Percentiles rank a stretch among this genome's conserved stretches.
phyloP scores from a whole-genome alignment of 2,797 vertebrate genomes.

The Apogon hyalosoma region DNA sequence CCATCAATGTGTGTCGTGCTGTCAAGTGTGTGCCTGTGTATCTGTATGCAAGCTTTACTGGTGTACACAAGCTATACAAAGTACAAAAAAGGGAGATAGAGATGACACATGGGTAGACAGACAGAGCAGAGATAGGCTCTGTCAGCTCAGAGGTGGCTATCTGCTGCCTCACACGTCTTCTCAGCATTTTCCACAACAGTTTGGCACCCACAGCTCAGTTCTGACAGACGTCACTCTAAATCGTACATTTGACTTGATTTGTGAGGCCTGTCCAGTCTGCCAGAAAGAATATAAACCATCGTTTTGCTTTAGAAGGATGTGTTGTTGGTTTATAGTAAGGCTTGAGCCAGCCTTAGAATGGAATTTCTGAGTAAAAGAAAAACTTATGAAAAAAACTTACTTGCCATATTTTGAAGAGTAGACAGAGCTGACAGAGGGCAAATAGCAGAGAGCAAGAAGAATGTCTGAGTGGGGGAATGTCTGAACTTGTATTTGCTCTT shows the following conservation, averaged over 20 bases:
- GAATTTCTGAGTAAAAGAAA: not conserved
- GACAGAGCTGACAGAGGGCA: slow-evolving; percentile 12
- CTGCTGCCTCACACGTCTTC: slow-evolving; percentile 51
- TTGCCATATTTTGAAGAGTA: slow-evolving; percentile 5
- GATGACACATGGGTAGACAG: slow-evolving; percentile 53
- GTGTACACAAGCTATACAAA: slow-evolving; percentile 20
- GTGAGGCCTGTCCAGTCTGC: slow-evolving; percentile 24
- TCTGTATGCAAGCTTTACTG: slow-evolving; percentile 15
- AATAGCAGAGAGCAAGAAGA: not conserved
- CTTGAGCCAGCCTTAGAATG: not conserved
- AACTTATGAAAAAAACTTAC: not conserved
- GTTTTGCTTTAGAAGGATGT: slow-evolving; percentile 3
- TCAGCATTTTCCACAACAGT: slow-evolving; percentile 46
- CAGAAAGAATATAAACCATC: slow-evolving; percentile 19
- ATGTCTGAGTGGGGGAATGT: not conserved
- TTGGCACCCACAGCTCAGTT: slow-evolving; percentile 39
- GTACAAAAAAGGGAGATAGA: slow-evolving; percentile 33
- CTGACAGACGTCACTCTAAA: slow-evolving; percentile 62
- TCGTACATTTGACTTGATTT: slow-evolving; percentile 40
- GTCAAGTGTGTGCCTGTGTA: slow-evolving; percentile 20
- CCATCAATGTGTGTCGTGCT: slow-evolving; percentile 16
- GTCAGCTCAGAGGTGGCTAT: slow-evolving; percentile 67
- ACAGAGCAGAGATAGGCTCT: slow-evolving; percentile 55
- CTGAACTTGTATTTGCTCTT: not conserved
- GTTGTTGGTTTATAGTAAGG: not conserved